Evolutionary conservation across 2,888 invertebrate genomes (phyloP).

Genomic region (Epinotia nisella): DNA sequence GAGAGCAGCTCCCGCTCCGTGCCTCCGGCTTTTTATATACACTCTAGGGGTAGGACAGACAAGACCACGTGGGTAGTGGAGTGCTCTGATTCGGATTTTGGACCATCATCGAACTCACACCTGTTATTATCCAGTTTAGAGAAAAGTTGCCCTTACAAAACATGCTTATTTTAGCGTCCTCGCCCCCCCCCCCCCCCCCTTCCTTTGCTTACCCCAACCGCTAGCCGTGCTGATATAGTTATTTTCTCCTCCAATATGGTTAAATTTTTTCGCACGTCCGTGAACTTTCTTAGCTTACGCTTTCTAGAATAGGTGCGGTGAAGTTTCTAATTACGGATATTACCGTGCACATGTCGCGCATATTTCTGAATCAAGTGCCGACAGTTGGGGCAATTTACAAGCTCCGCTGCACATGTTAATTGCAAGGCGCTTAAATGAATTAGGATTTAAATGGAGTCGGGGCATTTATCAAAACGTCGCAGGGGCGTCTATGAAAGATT

Average conservation of each 20-base stretch:
- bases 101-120: too few species aligned
- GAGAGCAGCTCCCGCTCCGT: too few species aligned
- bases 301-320: slow-evolving; percentile 44
- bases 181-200: too few species aligned
- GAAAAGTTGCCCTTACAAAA: too few species aligned
- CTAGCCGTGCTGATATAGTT: too few species aligned
- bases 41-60: too few species aligned
- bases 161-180: too few species aligned
- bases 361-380: slow-evolving; percentile 49
- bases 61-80: too few species aligned
- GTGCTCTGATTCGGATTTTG: too few species aligned
- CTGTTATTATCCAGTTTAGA: too few species aligned
- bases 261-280: not conserved
- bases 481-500: not conserved
- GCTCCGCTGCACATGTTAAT: slow-evolving; percentile 66
- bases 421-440: slow-evolving; percentile 67
- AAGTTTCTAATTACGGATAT: slow-evolving; percentile 61
- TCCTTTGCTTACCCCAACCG: too few species aligned
- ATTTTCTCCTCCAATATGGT: not conserved
- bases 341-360: slow-evolving; percentile 53
- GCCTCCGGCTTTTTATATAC: too few species aligned
- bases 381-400: slow-evolving; percentile 61
- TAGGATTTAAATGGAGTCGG: slow-evolving; percentile 62
- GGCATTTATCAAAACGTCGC: slow-evolving; percentile 63
- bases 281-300: slow-evolving; percentile 1